phyloP scores from a whole-genome alignment of 2,888 invertebrate genomes.

The Gordius sp. region DNA sequence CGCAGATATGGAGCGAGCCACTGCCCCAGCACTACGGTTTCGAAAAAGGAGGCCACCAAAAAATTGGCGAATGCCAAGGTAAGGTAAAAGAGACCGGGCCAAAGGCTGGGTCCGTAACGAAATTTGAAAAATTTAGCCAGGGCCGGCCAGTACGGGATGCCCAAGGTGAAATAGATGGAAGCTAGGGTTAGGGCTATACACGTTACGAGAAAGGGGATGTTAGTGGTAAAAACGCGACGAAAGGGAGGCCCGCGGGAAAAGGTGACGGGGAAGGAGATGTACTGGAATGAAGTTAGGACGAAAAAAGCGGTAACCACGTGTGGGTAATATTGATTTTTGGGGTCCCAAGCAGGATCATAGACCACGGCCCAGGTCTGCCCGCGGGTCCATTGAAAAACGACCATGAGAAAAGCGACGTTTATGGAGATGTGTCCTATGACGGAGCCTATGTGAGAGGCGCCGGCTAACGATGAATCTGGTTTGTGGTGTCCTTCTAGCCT shows the following conservation, averaged over 20 bases:
- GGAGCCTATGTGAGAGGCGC: neutral
- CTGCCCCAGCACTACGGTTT: neutral
- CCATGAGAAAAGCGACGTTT: neutral
- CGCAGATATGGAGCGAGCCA: neutral
- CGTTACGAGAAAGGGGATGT: neutral
- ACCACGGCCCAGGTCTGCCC: neutral
- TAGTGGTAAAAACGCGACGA: slow-evolving; percentile 26
- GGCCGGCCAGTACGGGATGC: neutral
- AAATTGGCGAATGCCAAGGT: neutral
- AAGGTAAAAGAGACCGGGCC: neutral
- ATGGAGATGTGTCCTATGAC: neutral
- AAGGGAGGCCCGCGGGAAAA: slow-evolving; percentile 54
- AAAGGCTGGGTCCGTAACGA: neutral
- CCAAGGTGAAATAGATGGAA: neutral
- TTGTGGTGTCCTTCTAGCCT: neutral
- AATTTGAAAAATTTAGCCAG: neutral
- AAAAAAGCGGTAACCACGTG: slow-evolving; percentile 38
- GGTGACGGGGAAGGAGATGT: slow-evolving; percentile 46
- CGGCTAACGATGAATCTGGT: neutral
- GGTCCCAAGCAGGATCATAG: neutral
- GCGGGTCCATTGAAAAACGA: neutral
- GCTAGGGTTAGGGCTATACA: neutral
- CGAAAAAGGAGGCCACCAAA: neutral
- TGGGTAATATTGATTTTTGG: neutral
- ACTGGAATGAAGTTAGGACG: slow-evolving; percentile 47